A percentile compares a stretch with the other conserved stretches of the same genome.
Conservation (phyloP, 2,888 invertebrate genomes). For the Torymus texanus region DNA sequence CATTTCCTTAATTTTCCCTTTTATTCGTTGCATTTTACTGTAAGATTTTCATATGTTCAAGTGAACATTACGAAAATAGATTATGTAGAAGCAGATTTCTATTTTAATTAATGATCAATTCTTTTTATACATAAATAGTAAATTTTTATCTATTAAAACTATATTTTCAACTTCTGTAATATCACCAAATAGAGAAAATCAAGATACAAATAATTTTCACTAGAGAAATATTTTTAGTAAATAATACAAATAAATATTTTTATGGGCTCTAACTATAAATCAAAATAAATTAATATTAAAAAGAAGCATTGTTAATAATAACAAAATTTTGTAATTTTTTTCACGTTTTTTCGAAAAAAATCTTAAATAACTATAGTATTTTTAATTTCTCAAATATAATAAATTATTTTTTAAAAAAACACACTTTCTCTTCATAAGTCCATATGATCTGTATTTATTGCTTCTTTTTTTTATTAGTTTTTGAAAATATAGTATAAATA, state of each 20-base stretch:
- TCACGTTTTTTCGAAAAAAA: background rate
- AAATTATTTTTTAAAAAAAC: too few relatives aligned
- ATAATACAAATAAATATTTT: background rate
- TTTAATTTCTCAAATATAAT: too few relatives aligned
- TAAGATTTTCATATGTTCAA: background rate
- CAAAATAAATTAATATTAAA: too few relatives aligned
- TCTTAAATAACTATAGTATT: conserved; percentile 2
- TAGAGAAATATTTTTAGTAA: conserved; percentile 26
- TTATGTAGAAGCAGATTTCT: conserved; percentile 22
- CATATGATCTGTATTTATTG: too few relatives aligned
- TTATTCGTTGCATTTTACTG: conserved; percentile 17
- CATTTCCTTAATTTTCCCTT: conserved; percentile 22
- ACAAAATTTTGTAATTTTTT: background rate
- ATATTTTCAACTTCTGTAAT: conserved; percentile 18
- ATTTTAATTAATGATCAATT: conserved; percentile 35
- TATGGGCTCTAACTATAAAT: too few relatives aligned
- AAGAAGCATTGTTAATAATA: too few relatives aligned
- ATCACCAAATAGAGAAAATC: background rate
- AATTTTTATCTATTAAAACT: conserved; percentile 44
- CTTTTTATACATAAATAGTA: conserved; percentile 4
- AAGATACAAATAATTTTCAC: conserved; percentile 9
- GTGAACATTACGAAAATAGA: conserved; percentile 17
- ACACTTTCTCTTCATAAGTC: too few relatives aligned
- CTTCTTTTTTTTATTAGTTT: background rate
- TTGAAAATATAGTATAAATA: conserved; percentile 26